A percentile compares a stretch with the other conserved stretches of the same genome.
Evolutionary conservation across 2,113 vertebrate genomes (phyloP).

Genomic region (Lycaon pictus): DNA sequence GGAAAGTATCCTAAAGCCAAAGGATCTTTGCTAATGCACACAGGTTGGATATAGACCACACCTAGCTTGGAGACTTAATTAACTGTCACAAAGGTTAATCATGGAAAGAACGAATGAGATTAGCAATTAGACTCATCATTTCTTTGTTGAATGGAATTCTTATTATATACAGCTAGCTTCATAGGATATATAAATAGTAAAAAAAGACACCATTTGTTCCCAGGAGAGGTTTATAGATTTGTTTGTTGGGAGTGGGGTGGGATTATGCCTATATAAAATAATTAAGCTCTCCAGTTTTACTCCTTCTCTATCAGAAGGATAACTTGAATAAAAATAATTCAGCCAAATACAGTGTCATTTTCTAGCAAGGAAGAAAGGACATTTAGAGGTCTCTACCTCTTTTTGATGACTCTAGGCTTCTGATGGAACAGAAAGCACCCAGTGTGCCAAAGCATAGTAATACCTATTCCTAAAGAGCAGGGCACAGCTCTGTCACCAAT

Average conservation of each 20-base stretch:
- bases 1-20: neutral
- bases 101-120: conserved; percentile 40
- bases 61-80: neutral
- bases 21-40: neutral
- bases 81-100: neutral
- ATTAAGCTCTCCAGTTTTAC: neutral
- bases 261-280: neutral
- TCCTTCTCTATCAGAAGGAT: neutral
- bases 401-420: neutral
- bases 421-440: neutral
- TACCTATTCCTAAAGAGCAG: neutral
- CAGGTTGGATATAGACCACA: neutral
- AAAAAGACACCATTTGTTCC: neutral
- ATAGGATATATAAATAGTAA: neutral
- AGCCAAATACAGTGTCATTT: neutral
- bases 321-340: neutral
- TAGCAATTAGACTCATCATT: conserved; percentile 1
- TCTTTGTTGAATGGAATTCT: neutral
- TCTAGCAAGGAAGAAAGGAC: conserved; percentile 2
- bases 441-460: neutral
- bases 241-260: neutral
- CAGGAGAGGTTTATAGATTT: neutral
- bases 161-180: neutral
- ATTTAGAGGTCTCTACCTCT: neutral
- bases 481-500: neutral